Base-by-base conservation (phyloP, 2,797 vertebrate species). In the Mergus octosetaceus region DNA sequence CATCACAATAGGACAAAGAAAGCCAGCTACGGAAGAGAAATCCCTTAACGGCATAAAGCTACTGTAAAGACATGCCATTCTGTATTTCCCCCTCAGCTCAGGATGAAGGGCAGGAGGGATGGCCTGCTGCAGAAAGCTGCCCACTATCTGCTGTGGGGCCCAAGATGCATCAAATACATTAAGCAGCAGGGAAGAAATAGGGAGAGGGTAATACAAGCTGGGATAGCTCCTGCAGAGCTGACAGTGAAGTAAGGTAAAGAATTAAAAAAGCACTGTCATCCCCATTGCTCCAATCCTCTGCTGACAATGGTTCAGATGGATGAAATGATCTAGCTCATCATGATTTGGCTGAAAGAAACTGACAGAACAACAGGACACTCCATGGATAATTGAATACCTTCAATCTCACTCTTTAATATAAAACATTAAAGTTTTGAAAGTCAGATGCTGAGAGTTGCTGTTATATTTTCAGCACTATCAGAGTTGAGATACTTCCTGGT, bases 221-320 rank as follows among this genome's bases (percentile, higher is more conserved):
- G 45, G 60, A 64, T 56, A 93, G 71, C 53, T 64, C 85, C 74
- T 41, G 64, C 0, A 4, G 83, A 95, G 79, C 56, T 86, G 85
- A 69, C 28, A 91, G 58, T 45, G 38, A 70, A 65, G 78, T 71
- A 74, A 88, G 91, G 87, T 94, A 66, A 94, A 82, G 85, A 90
- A 88, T 13, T 8, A 89, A 87, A 83, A 91, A 83, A 32, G 18
- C 32, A 89, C 28, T 34, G 79, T 74, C 75, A 54, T 81, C 18
- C 34, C 38, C 41, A 21, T 32, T 91, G 60, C 83, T 88, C 76
- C 80, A 86, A 2, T 30, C 66, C 53, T 90, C 70, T 66, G 81
- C 54, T 88, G 74, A 19, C 58, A 91, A 54, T 30, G 86, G 38
- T 34, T 95, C 64, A 66, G 56, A 81, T 12, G 43, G 71, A 77